These are phyloP conservation scores for Metallyticus violacea DNA, from an alignment of 2,888 invertebrate species.

Conservation along the genomic window DNA sequence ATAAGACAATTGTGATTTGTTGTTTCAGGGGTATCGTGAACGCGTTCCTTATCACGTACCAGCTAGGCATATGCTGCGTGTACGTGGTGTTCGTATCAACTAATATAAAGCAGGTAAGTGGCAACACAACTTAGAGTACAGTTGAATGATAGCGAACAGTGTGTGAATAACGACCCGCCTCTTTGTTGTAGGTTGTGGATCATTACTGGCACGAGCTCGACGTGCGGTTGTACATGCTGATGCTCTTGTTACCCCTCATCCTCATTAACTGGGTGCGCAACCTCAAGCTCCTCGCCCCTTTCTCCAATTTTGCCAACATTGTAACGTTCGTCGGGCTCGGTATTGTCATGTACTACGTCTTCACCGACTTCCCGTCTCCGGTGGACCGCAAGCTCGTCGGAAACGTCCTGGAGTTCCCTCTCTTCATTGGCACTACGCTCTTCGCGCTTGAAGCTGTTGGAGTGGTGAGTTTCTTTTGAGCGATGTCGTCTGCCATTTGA, in stretches of 20 bases:
- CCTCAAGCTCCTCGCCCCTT: slow-evolving; percentile 76
- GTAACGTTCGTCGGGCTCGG: slow-evolving; percentile 73
- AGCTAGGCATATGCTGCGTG: slow-evolving; percentile 85
- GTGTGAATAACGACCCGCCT: background rate
- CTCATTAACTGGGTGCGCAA: slow-evolving; percentile 70
- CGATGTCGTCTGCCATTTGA: too few species aligned
- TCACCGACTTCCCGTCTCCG: slow-evolving; percentile 59
- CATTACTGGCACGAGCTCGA: slow-evolving; percentile 47
- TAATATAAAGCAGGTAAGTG: slow-evolving; percentile 59
- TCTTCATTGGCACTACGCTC: slow-evolving; percentile 87
- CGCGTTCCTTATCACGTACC: slow-evolving; percentile 73
- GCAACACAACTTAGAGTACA: too few species aligned
- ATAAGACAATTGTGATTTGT: background rate
- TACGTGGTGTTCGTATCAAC: slow-evolving; percentile 77
- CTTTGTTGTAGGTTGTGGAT: slow-evolving; percentile 46
- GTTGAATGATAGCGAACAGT: too few species aligned
- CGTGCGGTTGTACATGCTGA: slow-evolving; percentile 66
- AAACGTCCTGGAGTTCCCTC: slow-evolving; percentile 58
- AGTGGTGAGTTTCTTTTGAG: slow-evolving; percentile 65
- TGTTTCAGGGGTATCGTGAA: slow-evolving; percentile 55
- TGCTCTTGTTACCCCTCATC: slow-evolving; percentile 68
- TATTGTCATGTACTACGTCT: slow-evolving; percentile 69
- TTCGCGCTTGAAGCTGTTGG: slow-evolving; percentile 85
- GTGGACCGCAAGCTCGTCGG: slow-evolving; percentile 52
- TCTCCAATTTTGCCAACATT: slow-evolving; percentile 78